phyloP scores from a whole-genome alignment of 2,888 invertebrate genomes.

The Sminthurinus aureus region DNA sequence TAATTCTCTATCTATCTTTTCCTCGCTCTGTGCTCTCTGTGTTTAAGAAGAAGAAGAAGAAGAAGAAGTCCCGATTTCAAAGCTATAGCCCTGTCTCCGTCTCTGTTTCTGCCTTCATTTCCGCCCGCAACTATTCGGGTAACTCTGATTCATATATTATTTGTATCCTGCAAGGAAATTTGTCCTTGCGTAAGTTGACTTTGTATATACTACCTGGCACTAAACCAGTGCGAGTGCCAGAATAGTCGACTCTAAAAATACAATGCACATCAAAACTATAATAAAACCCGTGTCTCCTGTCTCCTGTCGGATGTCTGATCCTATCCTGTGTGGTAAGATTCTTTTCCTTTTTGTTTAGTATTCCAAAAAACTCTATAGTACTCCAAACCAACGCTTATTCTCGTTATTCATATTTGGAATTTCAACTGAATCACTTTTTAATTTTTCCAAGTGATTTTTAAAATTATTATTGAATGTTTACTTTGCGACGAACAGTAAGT shows the following conservation, averaged over 20 bases:
- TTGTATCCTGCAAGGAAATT: neutral
- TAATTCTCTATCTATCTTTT: neutral
- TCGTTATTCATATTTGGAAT: no score
- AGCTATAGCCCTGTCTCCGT: neutral
- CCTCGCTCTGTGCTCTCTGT: neutral
- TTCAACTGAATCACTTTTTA: no score
- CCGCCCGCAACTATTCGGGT: conserved; percentile 6
- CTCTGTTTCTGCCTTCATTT: neutral
- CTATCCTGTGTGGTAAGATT: no score
- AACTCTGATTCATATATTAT: neutral
- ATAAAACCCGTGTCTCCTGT: neutral
- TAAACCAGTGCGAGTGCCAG: conserved; percentile 27
- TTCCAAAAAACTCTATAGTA: no score
- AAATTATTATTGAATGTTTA: no score
- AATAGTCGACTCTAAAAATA: conserved; percentile 37
- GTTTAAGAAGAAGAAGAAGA: no score
- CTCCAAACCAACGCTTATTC: no score
- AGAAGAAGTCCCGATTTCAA: no score
- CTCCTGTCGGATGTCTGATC: neutral
- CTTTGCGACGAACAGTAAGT: no score
- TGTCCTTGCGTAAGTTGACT: conserved; percentile 9
- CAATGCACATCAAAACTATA: conserved; percentile 17
- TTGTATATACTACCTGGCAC: conserved; percentile 29
- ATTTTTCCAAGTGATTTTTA: no score
- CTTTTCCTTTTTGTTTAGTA: no score